Conservation (phyloP, 2,113 vertebrate species). For the Acrocephalus kingi region DNA sequence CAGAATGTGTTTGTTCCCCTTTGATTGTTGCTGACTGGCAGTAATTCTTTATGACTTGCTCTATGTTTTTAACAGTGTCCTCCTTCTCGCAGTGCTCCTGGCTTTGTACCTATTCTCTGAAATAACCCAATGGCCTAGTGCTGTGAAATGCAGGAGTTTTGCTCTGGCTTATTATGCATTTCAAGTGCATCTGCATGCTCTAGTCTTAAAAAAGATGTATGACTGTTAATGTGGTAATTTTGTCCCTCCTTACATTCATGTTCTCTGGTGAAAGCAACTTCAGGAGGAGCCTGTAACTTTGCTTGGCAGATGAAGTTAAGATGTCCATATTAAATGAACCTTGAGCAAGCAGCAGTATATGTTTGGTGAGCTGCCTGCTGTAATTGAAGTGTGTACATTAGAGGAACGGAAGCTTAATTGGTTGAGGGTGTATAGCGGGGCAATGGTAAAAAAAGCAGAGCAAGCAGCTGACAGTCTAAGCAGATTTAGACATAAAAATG, state of each 20-base stretch:
- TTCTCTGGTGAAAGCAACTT: background rate
- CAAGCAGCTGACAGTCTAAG: background rate
- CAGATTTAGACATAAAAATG: background rate
- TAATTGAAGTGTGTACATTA: background rate
- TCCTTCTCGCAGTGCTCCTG: background rate
- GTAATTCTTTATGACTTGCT: background rate
- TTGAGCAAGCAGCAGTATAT: background rate
- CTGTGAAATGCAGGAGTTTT: background rate
- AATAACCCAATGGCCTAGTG: background rate
- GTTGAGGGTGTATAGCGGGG: background rate
- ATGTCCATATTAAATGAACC: background rate
- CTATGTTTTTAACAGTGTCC: background rate
- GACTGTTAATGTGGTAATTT: background rate
- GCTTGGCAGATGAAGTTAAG: background rate
- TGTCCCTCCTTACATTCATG: background rate
- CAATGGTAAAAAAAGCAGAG: background rate
- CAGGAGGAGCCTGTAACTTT: background rate
- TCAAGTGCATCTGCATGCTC: background rate
- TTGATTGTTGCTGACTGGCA: background rate
- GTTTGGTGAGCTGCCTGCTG: constrained; percentile 3
- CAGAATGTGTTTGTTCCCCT: background rate
- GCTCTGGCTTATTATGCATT: background rate
- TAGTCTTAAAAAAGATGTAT: background rate
- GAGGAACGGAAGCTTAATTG: constrained; percentile 4
- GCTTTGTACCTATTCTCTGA: background rate